Evolutionary conservation across 2,797 vertebrate species (phyloP), one percentile per base, ranked within the genome.

Genomic region (Lepus townsendii): DNA sequence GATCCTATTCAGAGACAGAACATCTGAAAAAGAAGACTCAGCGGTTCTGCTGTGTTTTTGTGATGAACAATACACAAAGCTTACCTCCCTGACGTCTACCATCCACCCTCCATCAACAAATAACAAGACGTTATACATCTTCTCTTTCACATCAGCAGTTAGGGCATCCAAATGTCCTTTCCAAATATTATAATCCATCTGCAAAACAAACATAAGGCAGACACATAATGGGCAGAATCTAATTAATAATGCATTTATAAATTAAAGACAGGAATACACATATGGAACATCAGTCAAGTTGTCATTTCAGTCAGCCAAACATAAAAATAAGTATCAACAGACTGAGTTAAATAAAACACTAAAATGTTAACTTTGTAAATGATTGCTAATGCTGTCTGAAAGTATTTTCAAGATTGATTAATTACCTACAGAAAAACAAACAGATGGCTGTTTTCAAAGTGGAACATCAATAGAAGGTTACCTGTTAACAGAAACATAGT

Each of bases 91-190:
- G 96, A 99, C 99, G 95, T 99, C 99, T 17, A 99, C 99, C 99
- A 99, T 99, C 99, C 99, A 99, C 54, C 99, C 99, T 96, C 99
- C 99, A 60, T 99, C 99, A 7, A 99, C 99, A 84, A 99, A 99
- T 85, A 99, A 98, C 94, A 99, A 98, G 95, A 99, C 99, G 3
- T 99, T 99, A 97, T 99, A 99, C 98, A 99, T 99, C 86, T 99
- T 99, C 79, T 99, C 99, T 95, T 99, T 99, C 88, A 99, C 99
- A 7, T 99, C 99, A 94, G 99, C 99, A 5, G 99, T 99, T 69
- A 99, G 97, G 52, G 98, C 98, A 85, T 99, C 99, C 91, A 99
- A 98, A 65, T 99, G 98, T 3, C 98, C 98, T 91, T 99, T 99
- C 99, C 99, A 99, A 97, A 98, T 98, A 80, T 98, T 95, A 94